Evolutionary conservation across 2,888 invertebrate genomes (phyloP), one percentile per base, ranked within the genome.

Genomic region (Branchellion lobata): DNA sequence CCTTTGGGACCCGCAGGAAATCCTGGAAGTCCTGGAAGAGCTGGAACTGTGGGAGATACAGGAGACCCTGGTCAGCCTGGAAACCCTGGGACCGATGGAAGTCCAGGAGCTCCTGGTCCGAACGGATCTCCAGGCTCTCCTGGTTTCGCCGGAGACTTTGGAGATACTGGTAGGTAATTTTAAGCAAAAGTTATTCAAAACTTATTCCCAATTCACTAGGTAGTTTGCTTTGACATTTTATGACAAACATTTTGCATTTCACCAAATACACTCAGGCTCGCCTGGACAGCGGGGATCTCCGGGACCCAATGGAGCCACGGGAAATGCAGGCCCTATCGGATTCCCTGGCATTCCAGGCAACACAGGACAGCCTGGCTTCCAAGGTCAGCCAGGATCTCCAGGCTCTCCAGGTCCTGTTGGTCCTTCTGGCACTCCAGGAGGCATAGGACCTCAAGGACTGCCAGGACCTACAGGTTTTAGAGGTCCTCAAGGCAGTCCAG

Each of bases 71-170:
- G 82, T 29, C 21, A 36, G 8, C 40, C 72, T 73, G 83, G 83
- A 29, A 21, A 27, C 14, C 80, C 79, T n/a, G 83, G 82, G 1
- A 47, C 71, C 27, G 61, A 80, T 77, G 83, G 83, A n/a, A 72
- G 71, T 40, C 78, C 79, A 68, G 83, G 82, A 36, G 47, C 47
- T 5, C 40, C 21, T n/a, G 83, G 83, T 36, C 81, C 81, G 14
- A 34, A n/a, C 0, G 83, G 83, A 31, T 80, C 72, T 29, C 36
- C 71, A 24, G 83, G 82, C 53, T 61, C 69, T 51, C 73, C 74
- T 71, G 87, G 86, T 31, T 84, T 85, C 18, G 84, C 84, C 72
- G 86, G 86, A 47, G 74, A 53, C 21, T 24, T 57, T n/a, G 61
- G 61, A 57, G 61, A 57, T n/a, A 24, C 73, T 77, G 27, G 82